Conservation (phyloP, 2,888 invertebrate genomes). For the Eremobia ochroleuca region DNA sequence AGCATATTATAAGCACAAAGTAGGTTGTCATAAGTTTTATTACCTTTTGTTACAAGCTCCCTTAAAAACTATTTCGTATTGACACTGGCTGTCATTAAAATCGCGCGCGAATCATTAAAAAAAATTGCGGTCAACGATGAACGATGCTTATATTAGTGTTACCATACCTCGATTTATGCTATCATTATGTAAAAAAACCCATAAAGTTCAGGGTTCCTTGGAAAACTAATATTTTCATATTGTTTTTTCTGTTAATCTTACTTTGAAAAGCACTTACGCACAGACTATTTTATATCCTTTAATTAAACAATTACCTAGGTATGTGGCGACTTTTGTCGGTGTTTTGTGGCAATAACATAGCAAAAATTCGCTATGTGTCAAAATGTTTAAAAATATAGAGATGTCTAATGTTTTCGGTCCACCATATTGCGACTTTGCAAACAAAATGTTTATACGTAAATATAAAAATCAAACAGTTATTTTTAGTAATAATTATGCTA, state of each 20-base stretch:
- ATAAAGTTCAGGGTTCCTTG: slow-evolving; percentile 46
- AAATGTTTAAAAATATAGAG: slow-evolving; percentile 1
- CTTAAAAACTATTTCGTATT: neutral
- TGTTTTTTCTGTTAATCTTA: neutral
- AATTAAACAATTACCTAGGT: neutral
- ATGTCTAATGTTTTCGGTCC: neutral
- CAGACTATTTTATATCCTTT: neutral
- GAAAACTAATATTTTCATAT: slow-evolving; percentile 19
- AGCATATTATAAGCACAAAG: neutral
- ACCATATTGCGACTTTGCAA: neutral
- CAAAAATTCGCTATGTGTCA: neutral
- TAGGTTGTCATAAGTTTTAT: neutral
- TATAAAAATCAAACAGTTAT: neutral
- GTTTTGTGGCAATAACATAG: neutral
- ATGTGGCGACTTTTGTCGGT: neutral
- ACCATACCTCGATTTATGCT: slow-evolving; percentile 50
- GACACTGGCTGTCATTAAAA: slow-evolving; percentile 36
- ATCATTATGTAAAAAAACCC: slow-evolving; percentile 57
- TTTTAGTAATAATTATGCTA: neutral
- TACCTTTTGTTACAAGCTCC: neutral
- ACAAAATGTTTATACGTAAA: neutral
- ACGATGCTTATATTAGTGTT: slow-evolving; percentile 54
- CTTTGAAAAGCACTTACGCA: neutral
- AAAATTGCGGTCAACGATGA: slow-evolving; percentile 45
- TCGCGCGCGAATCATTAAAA: slow-evolving; percentile 43